Conservation (phyloP, 1,140 invertebrate species). For the Halesus radiatus region DNA sequence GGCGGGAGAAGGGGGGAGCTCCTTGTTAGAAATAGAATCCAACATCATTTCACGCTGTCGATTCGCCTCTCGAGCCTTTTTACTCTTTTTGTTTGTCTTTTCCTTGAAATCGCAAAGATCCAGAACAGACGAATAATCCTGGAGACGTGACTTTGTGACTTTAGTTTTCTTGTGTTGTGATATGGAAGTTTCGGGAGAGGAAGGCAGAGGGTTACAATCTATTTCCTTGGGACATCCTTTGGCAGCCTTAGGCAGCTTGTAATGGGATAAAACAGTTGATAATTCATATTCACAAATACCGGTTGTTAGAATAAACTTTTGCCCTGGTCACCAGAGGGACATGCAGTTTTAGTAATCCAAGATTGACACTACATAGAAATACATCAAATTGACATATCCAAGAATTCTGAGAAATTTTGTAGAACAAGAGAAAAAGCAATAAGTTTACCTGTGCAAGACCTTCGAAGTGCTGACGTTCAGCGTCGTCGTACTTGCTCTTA, state of each 20-base stretch:
- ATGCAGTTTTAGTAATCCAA: conserved; percentile 37
- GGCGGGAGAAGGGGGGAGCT: conserved; percentile 41
- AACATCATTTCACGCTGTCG: conserved; percentile 41
- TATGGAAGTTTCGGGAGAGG: conserved; percentile 21
- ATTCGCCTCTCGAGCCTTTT: conserved; percentile 43
- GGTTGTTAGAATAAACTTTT: conserved; percentile 20
- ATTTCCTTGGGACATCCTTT: conserved; percentile 34
- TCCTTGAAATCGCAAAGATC: conserved; percentile 42
- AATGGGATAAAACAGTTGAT: conserved; percentile 44
- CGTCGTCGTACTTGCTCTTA: conserved; percentile 66
- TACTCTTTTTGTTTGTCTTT: conserved; percentile 46
- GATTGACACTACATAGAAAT: not conserved
- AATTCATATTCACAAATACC: conserved; percentile 32
- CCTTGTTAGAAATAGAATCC: conserved; percentile 49
- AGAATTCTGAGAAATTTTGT: not conserved
- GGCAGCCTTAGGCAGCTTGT: conserved; percentile 49
- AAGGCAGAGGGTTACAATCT: not conserved
- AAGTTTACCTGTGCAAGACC: conserved; percentile 70
- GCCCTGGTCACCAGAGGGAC: conserved; percentile 18
- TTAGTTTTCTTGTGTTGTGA: conserved; percentile 37
- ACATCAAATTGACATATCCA: conserved; percentile 9
- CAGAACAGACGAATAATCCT: conserved; percentile 9
- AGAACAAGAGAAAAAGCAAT: not conserved
- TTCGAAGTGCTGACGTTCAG: conserved; percentile 74
- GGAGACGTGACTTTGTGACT: conserved; percentile 19